These are phyloP conservation scores for Eristalinus aeneus DNA, from an alignment of 2,888 invertebrate genomes.

Conservation along the genomic window DNA sequence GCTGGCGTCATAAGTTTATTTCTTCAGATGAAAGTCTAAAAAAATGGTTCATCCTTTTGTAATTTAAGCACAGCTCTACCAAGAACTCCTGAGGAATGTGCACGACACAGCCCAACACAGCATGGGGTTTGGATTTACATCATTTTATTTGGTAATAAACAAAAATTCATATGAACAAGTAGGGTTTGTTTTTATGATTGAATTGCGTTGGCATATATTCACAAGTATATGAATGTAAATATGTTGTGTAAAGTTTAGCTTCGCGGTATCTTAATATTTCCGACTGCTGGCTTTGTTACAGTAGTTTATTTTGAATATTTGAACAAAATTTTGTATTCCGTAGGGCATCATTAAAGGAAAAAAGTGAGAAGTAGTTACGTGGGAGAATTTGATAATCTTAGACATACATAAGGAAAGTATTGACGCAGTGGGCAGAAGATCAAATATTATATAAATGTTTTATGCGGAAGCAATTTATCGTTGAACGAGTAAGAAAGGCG, in stretches of 20 bases:
- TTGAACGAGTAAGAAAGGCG: neutral
- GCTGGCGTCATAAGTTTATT: constrained; percentile 59
- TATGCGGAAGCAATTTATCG: constrained; percentile 39
- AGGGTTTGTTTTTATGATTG: constrained; percentile 4
- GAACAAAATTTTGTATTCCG: neutral
- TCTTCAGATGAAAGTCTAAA: constrained; percentile 45
- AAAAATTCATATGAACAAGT: constrained; percentile 18
- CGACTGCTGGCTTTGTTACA: neutral
- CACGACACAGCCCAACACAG: constrained; percentile 32
- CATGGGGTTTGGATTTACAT: constrained; percentile 54
- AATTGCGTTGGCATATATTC: neutral
- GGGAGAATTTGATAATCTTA: constrained; percentile 18
- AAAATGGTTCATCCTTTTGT: constrained; percentile 55
- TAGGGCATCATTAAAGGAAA: no score
- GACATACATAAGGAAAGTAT: neutral
- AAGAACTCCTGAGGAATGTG: constrained; percentile 34
- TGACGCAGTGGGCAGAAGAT: neutral
- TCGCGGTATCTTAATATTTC: neutral
- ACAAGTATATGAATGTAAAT: neutral
- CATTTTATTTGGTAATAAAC: constrained; percentile 60
- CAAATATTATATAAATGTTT: constrained; percentile 12
- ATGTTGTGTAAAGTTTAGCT: no score
- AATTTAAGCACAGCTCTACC: constrained; percentile 59
- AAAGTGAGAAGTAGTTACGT: neutral
- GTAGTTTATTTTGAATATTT: neutral